Evolutionary conservation across 2,888 invertebrate species (phyloP), one percentile per base, ranked within the genome.

Genomic region (Lasioglossum pauxillum): DNA sequence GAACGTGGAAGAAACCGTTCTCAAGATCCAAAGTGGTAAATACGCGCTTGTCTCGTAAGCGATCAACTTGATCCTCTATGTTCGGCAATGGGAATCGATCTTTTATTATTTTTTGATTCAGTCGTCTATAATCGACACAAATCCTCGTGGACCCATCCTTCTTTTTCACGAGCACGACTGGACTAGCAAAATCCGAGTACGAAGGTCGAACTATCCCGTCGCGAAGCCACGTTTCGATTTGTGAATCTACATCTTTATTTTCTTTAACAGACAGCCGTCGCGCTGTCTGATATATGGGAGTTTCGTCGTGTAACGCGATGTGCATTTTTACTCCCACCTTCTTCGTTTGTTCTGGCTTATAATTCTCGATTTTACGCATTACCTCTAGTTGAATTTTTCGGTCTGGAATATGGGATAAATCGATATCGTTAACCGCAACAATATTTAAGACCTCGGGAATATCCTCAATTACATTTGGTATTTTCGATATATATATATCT

Each of bases 331-430:
- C 49, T 16, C n/a, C 53, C 5, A 35, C 35, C 19, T 75, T 35
- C 5, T 31, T 31, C 12, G 23, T 75, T 35, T 75, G 53, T 19
- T 23, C 35, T 16, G 75, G 60, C 19, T 41, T 44, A 23, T 38
- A 64, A 64, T 41, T 60, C n/a, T 64, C 12, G 1, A 76, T 64
- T 2, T 16, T 10, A 8, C 3, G 60, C 27, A 14, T 10, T 72
- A 44, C 44, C 41, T n/a, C n/a, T 10, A 23, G 0, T 8, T n/a
- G n/a, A 44, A 72, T 41, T 16, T 72, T 41, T 2, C n/a, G 14
- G 8, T 72, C n/a, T n/a, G 71, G 44, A 44, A 44, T 41, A n/a
- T 72, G 71, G 5, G 71, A 41, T 14, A 72, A 41, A 72, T 72
- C 44, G 14, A 72, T 44, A 72, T n/a, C 71, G 23, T 53, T 53